Percentiles rank a stretch among this genome's conserved stretches.
These are phyloP conservation scores for Listrodromus nycthemerus DNA, from an alignment of 2,888 invertebrate species.

Conservation along the genomic window DNA sequence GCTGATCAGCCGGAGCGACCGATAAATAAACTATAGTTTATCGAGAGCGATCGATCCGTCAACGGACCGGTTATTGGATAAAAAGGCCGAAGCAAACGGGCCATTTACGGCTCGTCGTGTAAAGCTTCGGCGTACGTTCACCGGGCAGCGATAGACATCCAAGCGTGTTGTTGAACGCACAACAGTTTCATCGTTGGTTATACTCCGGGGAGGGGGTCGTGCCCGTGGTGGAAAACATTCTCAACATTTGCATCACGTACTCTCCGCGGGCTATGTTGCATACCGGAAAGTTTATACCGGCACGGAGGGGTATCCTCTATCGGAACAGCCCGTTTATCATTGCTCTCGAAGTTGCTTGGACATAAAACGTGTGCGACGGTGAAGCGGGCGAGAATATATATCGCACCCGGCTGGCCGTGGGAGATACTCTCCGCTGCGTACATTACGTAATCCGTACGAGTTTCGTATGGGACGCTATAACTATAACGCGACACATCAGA, in stretches of 20 bases:
- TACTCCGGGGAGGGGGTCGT: conserved; percentile 12
- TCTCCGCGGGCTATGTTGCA: conserved; percentile 18
- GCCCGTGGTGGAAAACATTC: conserved; percentile 41
- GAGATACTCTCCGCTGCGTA: conserved; percentile 3
- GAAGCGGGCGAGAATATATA: conserved; percentile 47
- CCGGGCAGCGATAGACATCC: not conserved
- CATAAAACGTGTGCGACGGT: conserved; percentile 60
- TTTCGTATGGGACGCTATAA: not conserved
- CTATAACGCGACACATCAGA: conserved; percentile 3
- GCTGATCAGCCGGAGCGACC: not conserved
- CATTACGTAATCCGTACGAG: conserved; percentile 17
- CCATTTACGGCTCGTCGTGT: conserved; percentile 24
- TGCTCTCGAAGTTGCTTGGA: conserved; percentile 48
- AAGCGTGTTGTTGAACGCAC: conserved; percentile 18
- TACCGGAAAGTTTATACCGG: conserved; percentile 50
- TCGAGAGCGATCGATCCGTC: conserved; percentile 16
- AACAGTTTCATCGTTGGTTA: conserved; percentile 60
- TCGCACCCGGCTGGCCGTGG: not conserved
- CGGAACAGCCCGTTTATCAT: conserved; percentile 62
- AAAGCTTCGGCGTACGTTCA: conserved; percentile 11
- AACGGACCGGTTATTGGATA: not conserved
- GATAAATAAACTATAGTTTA: not conserved
- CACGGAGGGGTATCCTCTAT: conserved; percentile 44
- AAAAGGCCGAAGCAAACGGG: conserved; percentile 36
- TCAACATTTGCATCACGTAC: conserved; percentile 60